Evolutionary conservation across 1,140 invertebrate genomes (phyloP), one percentile per base, ranked within the genome.

Genomic region (Drosophila obscura): DNA sequence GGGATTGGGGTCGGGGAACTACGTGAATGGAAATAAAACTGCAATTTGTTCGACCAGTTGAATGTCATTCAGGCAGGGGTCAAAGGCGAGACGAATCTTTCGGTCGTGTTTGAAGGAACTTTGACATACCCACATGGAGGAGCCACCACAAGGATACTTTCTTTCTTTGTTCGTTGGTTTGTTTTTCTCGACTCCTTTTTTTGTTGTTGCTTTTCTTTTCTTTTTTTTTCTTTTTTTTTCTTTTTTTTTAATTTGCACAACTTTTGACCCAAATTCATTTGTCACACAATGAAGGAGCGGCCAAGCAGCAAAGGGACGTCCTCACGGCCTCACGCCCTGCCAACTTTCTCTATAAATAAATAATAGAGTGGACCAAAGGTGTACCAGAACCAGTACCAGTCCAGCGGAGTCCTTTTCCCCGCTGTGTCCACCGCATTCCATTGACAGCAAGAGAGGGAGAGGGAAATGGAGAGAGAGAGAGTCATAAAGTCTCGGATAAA

Each of bases 221-320:
- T 58, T 48, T 43, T 49, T 60, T 82, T 9, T 8, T 31, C 28
- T 4, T 26, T 52, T 8, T 22, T 24, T 13, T n/a, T 43, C 15
- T 58, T 48, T 41, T 53, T 60, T 82, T 84, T 67, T 85, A 87
- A 85, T 85, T 85, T 85, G 64, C 78, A 81, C 81, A 87, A 87
- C 81, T 85, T 81, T 78, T 87, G 81, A 85, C 81, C 81, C 81
- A 87, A 85, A 85, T 85, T 85, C 82, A 85, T 85, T 87, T 85
- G 81, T 87, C 77, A 85, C 74, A 74, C 57, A 66, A 79, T 52
- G 49, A 35, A 57, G 43, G 59, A 45, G 73, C 77, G 50, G 9
- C 55, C 77, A 67, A 64, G 77, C 81, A 74, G 64, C 67, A 80
- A 85, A 62, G 46, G 69, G 69, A 57, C 60, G 19, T 19, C 68